These are phyloP conservation scores for Tokudaia tokunoshimensis DNA, from an alignment of 2,797 vertebrate species.

Conservation along the genomic window DNA sequence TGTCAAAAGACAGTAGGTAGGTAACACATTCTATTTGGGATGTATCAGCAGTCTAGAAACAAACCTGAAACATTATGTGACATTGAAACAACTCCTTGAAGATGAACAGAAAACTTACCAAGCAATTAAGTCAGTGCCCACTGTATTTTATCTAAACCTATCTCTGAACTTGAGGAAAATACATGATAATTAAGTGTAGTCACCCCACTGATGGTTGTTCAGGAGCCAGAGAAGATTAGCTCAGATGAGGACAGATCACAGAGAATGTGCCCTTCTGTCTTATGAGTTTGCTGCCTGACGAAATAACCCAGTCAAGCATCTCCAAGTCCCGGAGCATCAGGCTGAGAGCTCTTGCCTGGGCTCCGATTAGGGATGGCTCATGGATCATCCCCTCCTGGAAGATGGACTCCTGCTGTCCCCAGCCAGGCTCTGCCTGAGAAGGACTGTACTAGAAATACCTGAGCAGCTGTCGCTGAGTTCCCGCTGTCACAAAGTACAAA, in stretches of 20 bases:
- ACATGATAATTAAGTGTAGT: neutral
- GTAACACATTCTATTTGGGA: neutral
- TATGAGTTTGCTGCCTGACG: neutral
- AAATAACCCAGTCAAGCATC: neutral
- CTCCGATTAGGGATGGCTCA: neutral
- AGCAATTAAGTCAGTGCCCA: neutral
- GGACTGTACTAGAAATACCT: neutral
- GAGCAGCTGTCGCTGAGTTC: constrained; percentile 19
- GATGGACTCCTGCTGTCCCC: neutral
- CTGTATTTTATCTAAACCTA: neutral
- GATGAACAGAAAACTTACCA: neutral
- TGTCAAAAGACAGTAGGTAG: neutral
- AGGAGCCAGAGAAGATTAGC: constrained; percentile 8
- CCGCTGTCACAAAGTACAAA: constrained; percentile 55
- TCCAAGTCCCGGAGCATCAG: neutral
- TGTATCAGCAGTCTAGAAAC: neutral
- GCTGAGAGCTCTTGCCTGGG: neutral
- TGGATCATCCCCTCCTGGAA: constrained; percentile 20
- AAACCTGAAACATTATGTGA: neutral
- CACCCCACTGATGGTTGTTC: neutral
- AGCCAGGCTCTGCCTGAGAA: constrained; percentile 33
- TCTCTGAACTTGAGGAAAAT: neutral
- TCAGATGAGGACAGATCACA: neutral
- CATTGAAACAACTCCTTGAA: neutral
- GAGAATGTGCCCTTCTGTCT: neutral